A percentile compares a stretch with the other conserved stretches of the same genome.
phyloP scores from a whole-genome alignment of 2,888 invertebrate genomes.

The Morinoia aosen region DNA sequence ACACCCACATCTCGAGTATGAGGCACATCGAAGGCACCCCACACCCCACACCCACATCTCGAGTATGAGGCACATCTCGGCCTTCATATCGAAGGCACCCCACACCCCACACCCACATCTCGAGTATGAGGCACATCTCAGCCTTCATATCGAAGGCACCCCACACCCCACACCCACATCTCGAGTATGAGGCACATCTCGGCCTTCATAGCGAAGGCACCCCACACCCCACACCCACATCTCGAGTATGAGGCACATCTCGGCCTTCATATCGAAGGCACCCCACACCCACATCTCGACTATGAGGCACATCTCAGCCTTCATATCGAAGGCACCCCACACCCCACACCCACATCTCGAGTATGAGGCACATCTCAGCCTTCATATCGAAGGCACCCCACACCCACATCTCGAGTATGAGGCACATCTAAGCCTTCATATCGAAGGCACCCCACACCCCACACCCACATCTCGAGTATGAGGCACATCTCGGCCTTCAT shows the following conservation, averaged over 20 bases:
- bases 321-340: conserved; percentile 93
- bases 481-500: conserved; percentile 95
- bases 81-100: conserved; percentile 95
- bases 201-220: conserved; percentile 93
- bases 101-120: conserved; percentile 86
- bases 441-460: conserved; percentile 89
- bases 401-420: conserved; percentile 97
- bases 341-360: conserved; percentile 91
- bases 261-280: conserved; percentile 92
- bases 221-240: conserved; percentile 86
- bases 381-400: conserved; percentile 92
- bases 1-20: too few species aligned
- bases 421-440: conserved; percentile 93
- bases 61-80: conserved; percentile 95
- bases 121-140: conserved; percentile 96
- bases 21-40: too few species aligned
- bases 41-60: conserved; percentile 87
- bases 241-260: conserved; percentile 97
- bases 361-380: conserved; percentile 94
- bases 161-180: conserved; percentile 84
- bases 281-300: conserved; percentile 95
- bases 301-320: conserved; percentile 95
- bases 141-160: conserved; percentile 95
- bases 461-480: conserved; percentile 95
- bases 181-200: conserved; percentile 97